phyloP scores from a whole-genome alignment of 2,888 invertebrate genomes.

The Mesopsocus fuscifrons region DNA sequence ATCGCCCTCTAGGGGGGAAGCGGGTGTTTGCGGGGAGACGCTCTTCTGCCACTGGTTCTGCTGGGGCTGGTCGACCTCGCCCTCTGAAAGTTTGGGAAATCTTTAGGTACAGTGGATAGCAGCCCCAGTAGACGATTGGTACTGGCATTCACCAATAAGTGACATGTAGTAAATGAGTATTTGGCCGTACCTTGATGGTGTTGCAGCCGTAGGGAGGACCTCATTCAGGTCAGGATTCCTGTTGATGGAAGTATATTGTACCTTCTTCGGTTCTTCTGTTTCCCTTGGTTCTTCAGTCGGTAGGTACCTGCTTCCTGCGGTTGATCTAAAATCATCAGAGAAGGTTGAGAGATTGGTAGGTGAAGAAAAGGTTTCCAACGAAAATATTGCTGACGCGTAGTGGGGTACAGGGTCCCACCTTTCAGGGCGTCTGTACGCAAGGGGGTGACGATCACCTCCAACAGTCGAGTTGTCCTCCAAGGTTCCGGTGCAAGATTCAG shows the following conservation, averaged over 20 bases:
- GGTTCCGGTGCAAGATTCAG: too few species aligned
- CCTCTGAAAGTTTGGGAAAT: conserved; percentile 10
- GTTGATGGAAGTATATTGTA: conserved; percentile 25
- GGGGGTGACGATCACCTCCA: too few species aligned
- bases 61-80: conserved; percentile 24
- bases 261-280: conserved; percentile 26
- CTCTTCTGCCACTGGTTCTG: conserved; percentile 25
- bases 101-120: not conserved
- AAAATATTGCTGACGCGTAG: too few species aligned
- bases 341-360: too few species aligned
- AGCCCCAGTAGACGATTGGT: conserved; percentile 11
- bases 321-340: not conserved
- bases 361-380: too few species aligned
- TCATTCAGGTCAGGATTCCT: conserved; percentile 36
- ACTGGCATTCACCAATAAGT: not conserved
- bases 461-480: too few species aligned
- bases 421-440: not conserved
- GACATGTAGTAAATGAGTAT: not conserved
- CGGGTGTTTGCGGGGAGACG: conserved; percentile 67
- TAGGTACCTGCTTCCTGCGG: not conserved
- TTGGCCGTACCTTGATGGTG: not conserved
- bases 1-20: conserved; percentile 45
- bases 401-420: too few species aligned
- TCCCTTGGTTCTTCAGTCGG: conserved; percentile 14
- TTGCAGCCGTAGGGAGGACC: conserved; percentile 31